Evolutionary conservation across 2,888 invertebrate species (phyloP).

Genomic region (Opisthograptis luteolata): DNA sequence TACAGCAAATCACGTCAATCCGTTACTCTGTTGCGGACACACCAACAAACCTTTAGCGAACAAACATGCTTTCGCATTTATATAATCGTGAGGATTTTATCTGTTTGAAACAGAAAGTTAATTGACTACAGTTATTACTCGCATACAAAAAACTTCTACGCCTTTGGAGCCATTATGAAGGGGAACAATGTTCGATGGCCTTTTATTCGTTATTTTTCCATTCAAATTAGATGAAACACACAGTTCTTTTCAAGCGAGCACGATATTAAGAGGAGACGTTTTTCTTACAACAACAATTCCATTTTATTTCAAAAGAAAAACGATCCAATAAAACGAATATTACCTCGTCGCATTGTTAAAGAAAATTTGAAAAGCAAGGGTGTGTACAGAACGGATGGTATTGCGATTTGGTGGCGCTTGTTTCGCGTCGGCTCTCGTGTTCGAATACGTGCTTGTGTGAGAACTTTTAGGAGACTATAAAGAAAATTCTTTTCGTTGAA

Average conservation of each 20-base stretch:
- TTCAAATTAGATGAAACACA: conserved; percentile 35
- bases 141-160: neutral
- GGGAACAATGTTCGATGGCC: conserved; percentile 17
- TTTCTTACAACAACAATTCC: conserved; percentile 60
- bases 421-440: conserved; percentile 61
- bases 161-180: conserved; percentile 11
- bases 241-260: conserved; percentile 33
- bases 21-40: no score
- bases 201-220: conserved; percentile 32
- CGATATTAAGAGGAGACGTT: conserved; percentile 38
- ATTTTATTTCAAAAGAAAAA: conserved; percentile 69
- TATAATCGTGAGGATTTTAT: no score
- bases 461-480: conserved; percentile 74
- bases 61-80: conserved; percentile 33
- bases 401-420: conserved; percentile 73
- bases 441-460: conserved; percentile 67
- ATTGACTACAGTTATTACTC: neutral
- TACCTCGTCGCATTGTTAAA: conserved; percentile 69
- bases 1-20: no score
- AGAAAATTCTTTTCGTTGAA: conserved; percentile 75
- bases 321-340: conserved; percentile 73
- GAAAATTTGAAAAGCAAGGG: conserved; percentile 71
- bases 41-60: conserved; percentile 34
- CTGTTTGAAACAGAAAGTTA: no score
- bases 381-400: conserved; percentile 69